Evolutionary conservation across 2,797 vertebrate species (phyloP), one percentile per base, ranked within the genome.

Genomic region (Myoxocephalus aenaeus): DNA sequence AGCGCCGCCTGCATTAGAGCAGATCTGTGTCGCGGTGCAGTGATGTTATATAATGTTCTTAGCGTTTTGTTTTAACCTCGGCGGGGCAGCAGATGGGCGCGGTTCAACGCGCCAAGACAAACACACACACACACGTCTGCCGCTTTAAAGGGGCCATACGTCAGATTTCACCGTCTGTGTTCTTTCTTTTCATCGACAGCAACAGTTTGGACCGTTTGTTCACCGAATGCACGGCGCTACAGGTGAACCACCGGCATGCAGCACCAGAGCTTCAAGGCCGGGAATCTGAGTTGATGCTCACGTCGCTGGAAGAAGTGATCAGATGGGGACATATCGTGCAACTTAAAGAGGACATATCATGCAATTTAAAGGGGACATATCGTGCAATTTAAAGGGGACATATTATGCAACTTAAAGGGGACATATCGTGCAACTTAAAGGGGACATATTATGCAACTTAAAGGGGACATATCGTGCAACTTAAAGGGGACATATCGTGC

Each of bases 11-110:
- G 82, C 87, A 42, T 75, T 34, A 48, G 59, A 82, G 64, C 76
- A 54, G 73, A 71, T 75, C 73, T 10, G 65, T 38, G 70, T 68
- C 17, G 54, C 1, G 74, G 38, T 68, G 83, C 74, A 22, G 46
- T 22, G 34, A 46, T 22, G 80, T 87, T 87, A 85, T 84, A 80
- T 88, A 85, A 84, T 25, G 76, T 76, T 71, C 75, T 77, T 27
- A 78, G 67, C 32, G 8, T 70, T n/a, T 67, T 15, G 68, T 29
- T 83, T 73, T 59, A 65, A 79, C 81, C 79, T 75, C 61, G 20
- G n/a, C 17, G 11, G 78, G 73, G 73, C 82, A 34, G 73, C 80
- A 83, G 80, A 76, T 68, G 75, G 85, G 77, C 0, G 74, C 50
- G 40, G 77, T 73, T 83, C 68, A 54, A 64, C 65, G 9, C 13